Base-by-base conservation (phyloP, 1,140 invertebrate species). In the Lordiphosa mommai region DNA sequence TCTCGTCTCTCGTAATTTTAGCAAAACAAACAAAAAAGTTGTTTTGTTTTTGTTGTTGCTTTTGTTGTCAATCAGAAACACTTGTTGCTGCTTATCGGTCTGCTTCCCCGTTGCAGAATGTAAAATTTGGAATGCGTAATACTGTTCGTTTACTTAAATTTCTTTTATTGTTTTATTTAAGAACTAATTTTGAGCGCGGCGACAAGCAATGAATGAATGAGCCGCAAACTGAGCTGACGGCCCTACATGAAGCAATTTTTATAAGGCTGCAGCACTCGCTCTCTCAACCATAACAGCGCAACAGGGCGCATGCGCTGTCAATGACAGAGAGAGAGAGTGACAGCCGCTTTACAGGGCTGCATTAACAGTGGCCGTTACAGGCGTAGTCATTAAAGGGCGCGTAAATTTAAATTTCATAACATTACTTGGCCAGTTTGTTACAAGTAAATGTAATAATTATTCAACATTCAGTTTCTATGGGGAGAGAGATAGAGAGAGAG, bases 61-160 rank as follows among this genome's bases (percentile, higher is more conserved):
- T 27, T 52, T 34, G 34, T 32, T 6, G 8, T 50, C 27, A 32
- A 53, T 58, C 38, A 13, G 58, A 14, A 57, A 51, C 43, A 72
- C 56, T 69, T 76, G 67, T 84, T 84, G 72, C 69, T 72, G 61
- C 66, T 70, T 82, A 71, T 80, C 77, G 36, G 17, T 32, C 12
- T 46, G n/a, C n/a, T n/a, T 13, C 13, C 16, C 29, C 23, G 23
- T 6, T 7, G 23, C 23, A 27, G 23, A 27, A 27, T 27, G 23
- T 27, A 27, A 40, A 61, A 33, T 57, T 40, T 56, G 30, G 30
- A 37, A 38, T 37, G 69, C 64, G 64, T 70, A 82, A 82, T 82
- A 82, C 77, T 82, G 76, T 48, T 56, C 20, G 70, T 64, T 79
- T 37, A 17, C 49, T 46, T 29, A 23, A 29, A 30, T 32, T 34